A percentile compares a stretch with the other conserved stretches of the same genome.
phyloP scores from a whole-genome alignment of 2,888 invertebrate genomes.

The Cataglyphis cursor region DNA sequence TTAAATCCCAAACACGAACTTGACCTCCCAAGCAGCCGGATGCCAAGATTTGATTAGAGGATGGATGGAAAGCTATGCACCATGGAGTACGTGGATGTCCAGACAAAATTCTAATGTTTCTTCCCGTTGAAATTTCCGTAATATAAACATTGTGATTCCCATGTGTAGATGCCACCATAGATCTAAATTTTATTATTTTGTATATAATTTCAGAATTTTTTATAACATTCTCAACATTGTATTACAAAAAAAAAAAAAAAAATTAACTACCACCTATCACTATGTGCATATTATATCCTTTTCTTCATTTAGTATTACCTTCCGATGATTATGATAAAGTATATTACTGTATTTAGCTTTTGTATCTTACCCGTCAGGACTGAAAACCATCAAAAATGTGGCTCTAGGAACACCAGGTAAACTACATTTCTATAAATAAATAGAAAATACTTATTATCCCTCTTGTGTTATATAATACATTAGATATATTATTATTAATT shows the following conservation, averaged over 20 bases:
- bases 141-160: conserved; percentile 96
- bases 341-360: conserved; percentile 3
- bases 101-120: conserved; percentile 91
- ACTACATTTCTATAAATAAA: conserved; percentile 89
- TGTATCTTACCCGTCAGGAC: conserved; percentile 92
- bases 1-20: conserved; percentile 95
- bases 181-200: conserved; percentile 86
- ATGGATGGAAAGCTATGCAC: conserved; percentile 96
- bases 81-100: conserved; percentile 96
- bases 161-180: conserved; percentile 95
- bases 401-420: conserved; percentile 92
- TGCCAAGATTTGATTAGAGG: conserved; percentile 93
- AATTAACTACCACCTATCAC: not conserved
- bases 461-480: not conserved
- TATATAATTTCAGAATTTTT: not conserved
- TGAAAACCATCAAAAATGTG: conserved; percentile 95
- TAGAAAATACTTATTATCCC: not conserved
- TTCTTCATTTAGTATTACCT: conserved; percentile 1
- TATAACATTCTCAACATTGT: not conserved
- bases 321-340: not conserved
- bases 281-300: not conserved
- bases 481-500: conserved; percentile 19
- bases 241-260: not conserved
- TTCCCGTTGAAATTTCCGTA: conserved; percentile 92
- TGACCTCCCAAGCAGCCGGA: conserved; percentile 96